A percentile compares a stretch with the other conserved stretches of the same genome.
phyloP scores from a whole-genome alignment of 2,797 vertebrate genomes.

The Lutjanus argentimaculatus region DNA sequence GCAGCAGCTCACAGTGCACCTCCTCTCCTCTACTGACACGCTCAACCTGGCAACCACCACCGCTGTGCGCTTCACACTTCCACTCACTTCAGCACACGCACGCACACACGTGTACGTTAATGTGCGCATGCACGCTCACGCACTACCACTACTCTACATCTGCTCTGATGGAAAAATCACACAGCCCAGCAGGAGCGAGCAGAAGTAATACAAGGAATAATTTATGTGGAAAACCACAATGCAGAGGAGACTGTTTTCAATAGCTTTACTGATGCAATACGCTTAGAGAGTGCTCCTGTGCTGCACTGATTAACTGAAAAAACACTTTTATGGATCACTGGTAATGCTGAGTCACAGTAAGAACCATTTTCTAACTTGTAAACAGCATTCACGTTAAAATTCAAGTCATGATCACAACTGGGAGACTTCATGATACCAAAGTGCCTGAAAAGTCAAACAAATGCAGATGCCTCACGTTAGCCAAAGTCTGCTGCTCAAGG shows the following conservation, averaged over 20 bases:
- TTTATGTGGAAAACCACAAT: conserved; percentile 38
- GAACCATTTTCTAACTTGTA: background rate
- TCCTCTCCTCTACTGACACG: conserved; percentile 50
- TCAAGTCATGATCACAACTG: background rate
- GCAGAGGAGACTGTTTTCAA: conserved; percentile 1
- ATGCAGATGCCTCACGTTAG: background rate
- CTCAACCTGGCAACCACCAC: conserved; percentile 42
- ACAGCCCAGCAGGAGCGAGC: conserved; percentile 29
- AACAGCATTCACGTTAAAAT: background rate
- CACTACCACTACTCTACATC: background rate
- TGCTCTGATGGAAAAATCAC: conserved; percentile 31
- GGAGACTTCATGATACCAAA: background rate
- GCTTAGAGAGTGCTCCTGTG: background rate
- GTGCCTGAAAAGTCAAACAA: background rate
- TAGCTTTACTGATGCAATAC: background rate
- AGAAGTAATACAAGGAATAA: conserved; percentile 43
- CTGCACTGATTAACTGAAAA: conserved; percentile 1
- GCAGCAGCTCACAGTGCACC: conserved; percentile 55
- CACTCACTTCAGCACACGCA: conserved; percentile 1
- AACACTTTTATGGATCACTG: conserved; percentile 3
- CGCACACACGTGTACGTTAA: background rate
- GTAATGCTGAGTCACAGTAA: background rate
- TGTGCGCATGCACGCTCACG: background rate
- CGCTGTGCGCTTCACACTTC: conserved; percentile 17
- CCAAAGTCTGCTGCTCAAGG: background rate